Evolutionary conservation across 2,113 vertebrate species (phyloP).

Genomic region (Pelmatolapia mariae): DNA sequence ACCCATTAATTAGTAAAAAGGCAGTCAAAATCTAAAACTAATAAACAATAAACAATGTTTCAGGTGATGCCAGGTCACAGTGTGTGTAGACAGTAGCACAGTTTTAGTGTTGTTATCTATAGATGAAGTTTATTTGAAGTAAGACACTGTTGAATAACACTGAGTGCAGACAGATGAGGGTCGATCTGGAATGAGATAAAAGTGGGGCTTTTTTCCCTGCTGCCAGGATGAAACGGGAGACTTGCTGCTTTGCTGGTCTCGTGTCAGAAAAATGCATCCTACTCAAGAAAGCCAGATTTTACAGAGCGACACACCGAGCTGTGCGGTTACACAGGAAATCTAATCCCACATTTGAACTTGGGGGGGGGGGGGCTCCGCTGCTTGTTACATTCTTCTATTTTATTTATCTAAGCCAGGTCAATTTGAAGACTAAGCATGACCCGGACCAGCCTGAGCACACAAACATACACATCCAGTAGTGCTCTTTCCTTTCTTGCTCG

Average conservation of each 20-base stretch:
- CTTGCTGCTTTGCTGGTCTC: not conserved
- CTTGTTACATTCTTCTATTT: conserved; percentile 40
- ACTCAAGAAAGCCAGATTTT: not conserved
- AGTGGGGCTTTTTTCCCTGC: not conserved
- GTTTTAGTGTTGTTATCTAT: not conserved
- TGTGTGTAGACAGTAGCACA: not conserved
- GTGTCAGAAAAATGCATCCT: conserved; percentile 10
- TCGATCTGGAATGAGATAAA: not conserved
- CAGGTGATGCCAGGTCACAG: not conserved
- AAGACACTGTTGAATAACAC: conserved; percentile 10
- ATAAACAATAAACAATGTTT: not conserved
- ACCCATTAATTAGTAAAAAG: not conserved
- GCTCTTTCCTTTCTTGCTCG: not conserved
- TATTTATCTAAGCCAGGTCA: conserved; percentile 59
- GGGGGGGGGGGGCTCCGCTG: not conserved
- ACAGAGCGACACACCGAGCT: not conserved
- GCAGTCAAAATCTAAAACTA: not conserved
- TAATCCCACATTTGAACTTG: not conserved
- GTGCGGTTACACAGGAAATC: conserved; percentile 28
- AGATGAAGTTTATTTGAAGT: conserved; percentile 13
- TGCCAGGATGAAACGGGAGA: not conserved
- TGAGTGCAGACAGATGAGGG: not conserved
- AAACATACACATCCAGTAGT: conserved; percentile 24
- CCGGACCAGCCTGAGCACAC: conserved; percentile 32
- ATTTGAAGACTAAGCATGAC: conserved; percentile 48